Evolutionary conservation across 2,797 vertebrate genomes (phyloP).

Genomic region (Alectoris magna): DNA sequence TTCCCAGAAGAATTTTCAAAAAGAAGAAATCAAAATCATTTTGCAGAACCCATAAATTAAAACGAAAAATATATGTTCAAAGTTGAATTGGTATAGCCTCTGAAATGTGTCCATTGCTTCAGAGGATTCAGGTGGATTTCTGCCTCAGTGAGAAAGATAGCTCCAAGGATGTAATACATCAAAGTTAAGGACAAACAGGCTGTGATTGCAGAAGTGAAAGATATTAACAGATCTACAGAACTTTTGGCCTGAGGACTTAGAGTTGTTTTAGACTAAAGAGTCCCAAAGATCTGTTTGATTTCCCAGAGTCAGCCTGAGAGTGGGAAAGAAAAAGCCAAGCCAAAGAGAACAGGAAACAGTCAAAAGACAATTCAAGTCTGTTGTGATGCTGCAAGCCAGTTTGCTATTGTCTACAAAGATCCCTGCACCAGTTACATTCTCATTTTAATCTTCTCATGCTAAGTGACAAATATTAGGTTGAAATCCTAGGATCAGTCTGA

Average conservation of each 20-base stretch:
- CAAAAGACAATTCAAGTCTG: background rate
- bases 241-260: slow-evolving; percentile 27
- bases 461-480: background rate
- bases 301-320: background rate
- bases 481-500: background rate
- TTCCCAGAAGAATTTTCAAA: background rate
- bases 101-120: background rate
- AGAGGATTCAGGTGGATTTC: background rate
- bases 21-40: background rate
- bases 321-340: fast-evolving
- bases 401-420: background rate
- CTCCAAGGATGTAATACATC: slow-evolving; percentile 15
- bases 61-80: background rate
- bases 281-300: slow-evolving; percentile 22
- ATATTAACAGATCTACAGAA: slow-evolving; percentile 1
- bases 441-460: background rate
- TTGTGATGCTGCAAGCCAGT: background rate
- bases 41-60: background rate
- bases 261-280: background rate
- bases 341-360: background rate
- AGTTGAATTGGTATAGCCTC: background rate
- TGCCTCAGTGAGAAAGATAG: background rate
- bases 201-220: background rate
- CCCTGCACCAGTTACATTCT: background rate
- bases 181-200: slow-evolving; percentile 32